Conservation (phyloP, 1,140 invertebrate species). For the Drosophila malerkotliana region DNA sequence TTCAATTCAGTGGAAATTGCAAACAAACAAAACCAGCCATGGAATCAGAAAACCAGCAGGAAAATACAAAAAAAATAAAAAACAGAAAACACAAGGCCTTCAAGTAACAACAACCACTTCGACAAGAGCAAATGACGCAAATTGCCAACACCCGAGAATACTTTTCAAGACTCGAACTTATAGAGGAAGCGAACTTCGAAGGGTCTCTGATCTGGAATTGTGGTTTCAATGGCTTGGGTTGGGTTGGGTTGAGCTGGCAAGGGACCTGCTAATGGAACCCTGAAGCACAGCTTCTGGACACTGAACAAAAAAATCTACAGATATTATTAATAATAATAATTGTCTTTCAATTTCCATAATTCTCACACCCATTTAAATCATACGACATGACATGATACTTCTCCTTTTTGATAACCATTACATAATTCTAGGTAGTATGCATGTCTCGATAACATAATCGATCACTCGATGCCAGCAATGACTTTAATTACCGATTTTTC, state of each 20-base stretch:
- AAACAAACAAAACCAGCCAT: constrained; percentile 24
- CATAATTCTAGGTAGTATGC: background rate
- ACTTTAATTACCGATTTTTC: constrained; percentile 27
- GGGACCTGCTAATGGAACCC: background rate
- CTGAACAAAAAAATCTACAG: too few relatives aligned
- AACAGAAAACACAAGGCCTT: constrained; percentile 11
- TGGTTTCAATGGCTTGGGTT: background rate
- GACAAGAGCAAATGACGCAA: constrained; percentile 68
- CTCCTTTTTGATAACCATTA: background rate
- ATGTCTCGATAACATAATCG: constrained; percentile 4
- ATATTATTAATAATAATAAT: background rate
- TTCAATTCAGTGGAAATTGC: constrained; percentile 53
- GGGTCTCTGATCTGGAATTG: constrained; percentile 9
- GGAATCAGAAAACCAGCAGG: constrained; percentile 15
- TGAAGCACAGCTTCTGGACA: background rate
- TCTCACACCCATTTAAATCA: background rate
- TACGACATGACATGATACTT: background rate
- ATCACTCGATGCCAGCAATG: constrained; percentile 23
- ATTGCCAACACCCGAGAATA: constrained; percentile 39
- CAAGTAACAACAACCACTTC: constrained; percentile 28
- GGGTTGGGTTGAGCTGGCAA: background rate
- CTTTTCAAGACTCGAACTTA: background rate
- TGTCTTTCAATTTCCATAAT: background rate
- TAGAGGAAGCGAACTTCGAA: constrained; percentile 14
- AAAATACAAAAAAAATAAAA: constrained; percentile 12